Evolutionary conservation across 2,113 vertebrate genomes (phyloP).

Genomic region (Peromyscus polionotus): DNA sequence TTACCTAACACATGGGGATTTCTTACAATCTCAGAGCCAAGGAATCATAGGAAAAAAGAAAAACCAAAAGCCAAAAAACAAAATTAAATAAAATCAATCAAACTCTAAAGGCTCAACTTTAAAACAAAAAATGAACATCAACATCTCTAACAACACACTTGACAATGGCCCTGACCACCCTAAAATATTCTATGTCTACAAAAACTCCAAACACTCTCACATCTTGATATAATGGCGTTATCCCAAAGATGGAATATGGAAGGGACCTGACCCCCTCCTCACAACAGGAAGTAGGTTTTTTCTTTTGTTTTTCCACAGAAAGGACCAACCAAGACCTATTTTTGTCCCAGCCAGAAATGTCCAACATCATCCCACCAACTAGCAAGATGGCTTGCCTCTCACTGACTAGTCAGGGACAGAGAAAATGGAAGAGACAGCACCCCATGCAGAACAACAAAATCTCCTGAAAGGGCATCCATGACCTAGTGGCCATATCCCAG

Average conservation of each 20-base stretch:
- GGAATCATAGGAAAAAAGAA: not conserved
- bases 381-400: not conserved
- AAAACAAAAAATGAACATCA: not conserved
- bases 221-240: not conserved
- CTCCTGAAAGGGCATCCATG: not conserved
- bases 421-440: not conserved
- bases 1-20: not conserved
- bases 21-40: not conserved
- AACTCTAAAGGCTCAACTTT: not conserved
- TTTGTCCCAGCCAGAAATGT: not conserved
- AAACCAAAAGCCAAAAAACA: too few species aligned
- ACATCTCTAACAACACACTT: not conserved
- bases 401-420: not conserved
- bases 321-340: not conserved
- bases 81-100: not conserved
- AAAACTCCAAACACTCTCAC: not conserved
- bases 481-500: not conserved
- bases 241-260: not conserved
- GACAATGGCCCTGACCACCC: not conserved
- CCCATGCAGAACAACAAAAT: not conserved
- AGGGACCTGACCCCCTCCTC: not conserved
- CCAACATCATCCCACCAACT: not conserved
- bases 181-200: not conserved
- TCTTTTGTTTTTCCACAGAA: not conserved
- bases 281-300: not conserved